Percentiles rank a stretch among this genome's conserved stretches.
phyloP scores from a whole-genome alignment of 2,797 vertebrate species.

The Podarcis lilfordi region DNA sequence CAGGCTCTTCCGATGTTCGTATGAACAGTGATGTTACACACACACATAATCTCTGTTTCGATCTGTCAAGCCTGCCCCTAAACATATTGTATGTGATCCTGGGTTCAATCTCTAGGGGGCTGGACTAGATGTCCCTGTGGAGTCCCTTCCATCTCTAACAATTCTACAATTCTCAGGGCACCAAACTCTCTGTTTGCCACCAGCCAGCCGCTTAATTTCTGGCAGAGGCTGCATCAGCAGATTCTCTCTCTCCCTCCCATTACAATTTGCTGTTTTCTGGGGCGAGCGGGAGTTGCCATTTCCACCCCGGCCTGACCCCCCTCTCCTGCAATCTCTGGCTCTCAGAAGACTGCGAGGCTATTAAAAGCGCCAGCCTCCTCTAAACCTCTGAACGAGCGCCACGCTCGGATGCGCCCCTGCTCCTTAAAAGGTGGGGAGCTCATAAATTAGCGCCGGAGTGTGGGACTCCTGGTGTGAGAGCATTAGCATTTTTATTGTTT shows the following conservation, averaged over 20 bases:
- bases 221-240: not conserved
- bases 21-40: too few relatives aligned
- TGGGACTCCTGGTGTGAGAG: constrained; percentile 31
- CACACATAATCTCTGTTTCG: too few relatives aligned
- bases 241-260: not conserved
- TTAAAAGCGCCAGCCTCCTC: constrained; percentile 16
- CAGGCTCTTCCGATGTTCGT: too few relatives aligned
- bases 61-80: too few relatives aligned
- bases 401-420: constrained; percentile 48
- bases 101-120: too few relatives aligned
- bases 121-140: too few relatives aligned
- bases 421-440: constrained; percentile 49
- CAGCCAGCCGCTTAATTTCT: too few relatives aligned
- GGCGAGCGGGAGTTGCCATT: not conserved
- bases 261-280: not conserved
- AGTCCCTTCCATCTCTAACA: too few relatives aligned
- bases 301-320: not conserved
- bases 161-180: not conserved
- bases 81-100: too few relatives aligned
- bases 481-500: constrained; percentile 78
- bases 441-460: constrained; percentile 66
- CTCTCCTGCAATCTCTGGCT: not conserved
- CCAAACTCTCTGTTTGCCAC: not conserved
- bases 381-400: constrained; percentile 36
- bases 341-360: not conserved